These are phyloP conservation scores for Drosophila busckii DNA, from an alignment of 1,140 invertebrate species.

Conservation along the genomic window DNA sequence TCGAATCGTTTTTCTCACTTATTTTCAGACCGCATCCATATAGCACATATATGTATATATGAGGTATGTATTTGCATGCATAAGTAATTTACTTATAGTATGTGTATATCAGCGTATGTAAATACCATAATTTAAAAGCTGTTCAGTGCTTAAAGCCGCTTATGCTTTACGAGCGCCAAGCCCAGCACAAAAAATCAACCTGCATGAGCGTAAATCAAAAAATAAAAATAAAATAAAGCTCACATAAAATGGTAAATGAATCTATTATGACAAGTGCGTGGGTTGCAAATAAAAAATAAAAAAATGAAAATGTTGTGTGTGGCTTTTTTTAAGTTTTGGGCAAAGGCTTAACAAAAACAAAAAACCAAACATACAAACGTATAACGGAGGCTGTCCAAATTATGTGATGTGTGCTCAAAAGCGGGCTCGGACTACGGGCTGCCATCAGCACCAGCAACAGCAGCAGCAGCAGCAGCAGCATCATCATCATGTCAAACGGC, in stretches of 20 bases:
- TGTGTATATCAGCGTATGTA: constrained; percentile 6
- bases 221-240: constrained; percentile 15
- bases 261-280: constrained; percentile 75
- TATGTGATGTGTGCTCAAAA: constrained; percentile 35
- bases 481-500: constrained; percentile 69
- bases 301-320: too few species aligned
- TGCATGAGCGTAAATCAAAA: constrained; percentile 29
- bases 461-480: constrained; percentile 11
- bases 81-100: constrained; percentile 19
- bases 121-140: constrained; percentile 36
- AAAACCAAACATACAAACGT: constrained; percentile 30
- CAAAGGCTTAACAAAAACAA: constrained; percentile 26
- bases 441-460: constrained; percentile 13
- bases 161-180: constrained; percentile 38
- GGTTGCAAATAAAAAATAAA: constrained; percentile 15
- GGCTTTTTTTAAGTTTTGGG: too few species aligned
- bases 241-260: constrained; percentile 65
- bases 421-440: constrained; percentile 20
- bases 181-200: constrained; percentile 39
- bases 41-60: too few species aligned
- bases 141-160: constrained; percentile 53
- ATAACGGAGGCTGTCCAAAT: constrained; percentile 47
- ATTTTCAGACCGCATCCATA: constrained; percentile 57
- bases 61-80: constrained; percentile 59
- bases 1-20: constrained; percentile 1